Evolutionary conservation across 2,113 vertebrate species (phyloP), one percentile per base, ranked within the genome.

Genomic region (Burhinus oedicnemus): DNA sequence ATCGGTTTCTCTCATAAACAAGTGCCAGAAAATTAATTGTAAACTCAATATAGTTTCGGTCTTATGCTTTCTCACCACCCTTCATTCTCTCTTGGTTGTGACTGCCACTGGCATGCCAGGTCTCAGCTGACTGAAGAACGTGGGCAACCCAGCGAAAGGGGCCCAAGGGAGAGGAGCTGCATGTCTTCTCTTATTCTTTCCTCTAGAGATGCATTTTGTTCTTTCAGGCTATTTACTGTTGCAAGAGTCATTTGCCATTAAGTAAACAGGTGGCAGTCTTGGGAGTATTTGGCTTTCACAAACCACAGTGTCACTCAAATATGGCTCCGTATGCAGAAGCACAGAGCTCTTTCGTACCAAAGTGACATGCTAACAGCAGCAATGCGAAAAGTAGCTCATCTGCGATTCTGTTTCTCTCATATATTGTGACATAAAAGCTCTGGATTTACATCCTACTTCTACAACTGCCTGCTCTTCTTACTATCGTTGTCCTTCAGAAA

Each of bases 101-200:
- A 60, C 7, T 47, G 69, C 49, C 32, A n/a, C 19, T 32, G 42
- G 38, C 42, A 5, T 18, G 27, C 29, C 66, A 68, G 77, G 27
- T 69, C 54, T 16, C 16, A 34, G 69, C 45, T 38, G 52, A 15
- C 11, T 69, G 77, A 52, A 55, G 51, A 82, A 68, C 52, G 18
- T 0, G 0, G 30, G 52, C 40, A 55, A 25, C 52, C 54, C 42
- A 49, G 84, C 1, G 0, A 40, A 40, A 75, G 61, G 12, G 18
- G 16, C 27, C 5, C 11, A 9, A 15, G 55, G 25, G 40, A 30
- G 15, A 51, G 16, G 21, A 57, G 49, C 45, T 25, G 18, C 8
- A 22, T n/a, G 4, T 34, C 70, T 77, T 34, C 42, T 68, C 25
- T 49, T 75, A 7, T 9, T 45, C 62, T 75, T 64, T 36, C 20